A percentile compares a stretch with the other conserved stretches of the same genome.
Evolutionary conservation across 2,797 vertebrate species (phyloP).

Genomic region (Pampus argenteus): DNA sequence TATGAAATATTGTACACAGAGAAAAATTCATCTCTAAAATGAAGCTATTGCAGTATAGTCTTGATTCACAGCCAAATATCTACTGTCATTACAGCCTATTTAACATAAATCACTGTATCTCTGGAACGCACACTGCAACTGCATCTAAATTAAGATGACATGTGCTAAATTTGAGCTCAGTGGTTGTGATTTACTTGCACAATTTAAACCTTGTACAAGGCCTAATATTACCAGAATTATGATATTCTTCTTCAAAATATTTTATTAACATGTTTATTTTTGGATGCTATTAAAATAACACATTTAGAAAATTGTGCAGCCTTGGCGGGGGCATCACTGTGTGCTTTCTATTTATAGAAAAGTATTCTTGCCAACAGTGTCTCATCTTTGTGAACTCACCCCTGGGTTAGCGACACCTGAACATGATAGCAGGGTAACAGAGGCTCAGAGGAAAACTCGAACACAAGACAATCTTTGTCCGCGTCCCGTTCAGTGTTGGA

Average conservation of each 20-base stretch:
- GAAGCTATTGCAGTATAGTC: background rate
- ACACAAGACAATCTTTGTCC: constrained; percentile 92
- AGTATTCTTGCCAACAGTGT: background rate
- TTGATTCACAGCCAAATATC: constrained; percentile 12
- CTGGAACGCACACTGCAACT: background rate
- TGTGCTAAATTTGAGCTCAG: background rate
- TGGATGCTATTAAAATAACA: background rate
- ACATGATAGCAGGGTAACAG: constrained; percentile 95
- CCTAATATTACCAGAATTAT: background rate
- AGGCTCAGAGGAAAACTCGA: constrained; percentile 96
- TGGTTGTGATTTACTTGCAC: background rate
- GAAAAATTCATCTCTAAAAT: background rate
- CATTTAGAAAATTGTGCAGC: background rate
- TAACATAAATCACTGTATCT: constrained; percentile 1
- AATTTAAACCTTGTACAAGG: background rate
- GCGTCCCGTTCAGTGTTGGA: constrained; percentile 86
- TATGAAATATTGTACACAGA: constrained; percentile 4
- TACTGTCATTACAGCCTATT: background rate
- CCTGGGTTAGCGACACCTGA: constrained; percentile 94
- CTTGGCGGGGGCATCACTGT: background rate
- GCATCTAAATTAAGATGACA: constrained; percentile 5
- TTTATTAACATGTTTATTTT: too few relatives aligned
- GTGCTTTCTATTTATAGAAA: background rate
- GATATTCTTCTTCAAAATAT: background rate
- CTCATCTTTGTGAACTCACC: constrained; percentile 85